Evolutionary conservation across 2,113 vertebrate genomes (phyloP).

Genomic region (Paradoxurus hermaphroditus): DNA sequence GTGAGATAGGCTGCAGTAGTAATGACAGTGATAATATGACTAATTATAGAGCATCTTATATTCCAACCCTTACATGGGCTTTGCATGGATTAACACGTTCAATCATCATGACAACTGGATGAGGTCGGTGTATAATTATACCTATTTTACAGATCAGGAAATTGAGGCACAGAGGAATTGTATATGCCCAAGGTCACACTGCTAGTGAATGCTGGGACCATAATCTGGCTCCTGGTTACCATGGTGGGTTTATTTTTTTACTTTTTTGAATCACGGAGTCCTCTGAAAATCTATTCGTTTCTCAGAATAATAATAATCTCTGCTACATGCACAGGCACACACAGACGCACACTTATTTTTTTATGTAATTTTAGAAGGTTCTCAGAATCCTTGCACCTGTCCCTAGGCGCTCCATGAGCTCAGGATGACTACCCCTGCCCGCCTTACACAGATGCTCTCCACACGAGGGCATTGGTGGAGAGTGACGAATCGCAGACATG

Average conservation of each 20-base stretch:
- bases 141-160: neutral
- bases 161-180: neutral
- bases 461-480: neutral
- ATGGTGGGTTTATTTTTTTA: neutral
- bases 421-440: neutral
- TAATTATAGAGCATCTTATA: neutral
- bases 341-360: neutral
- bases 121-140: neutral
- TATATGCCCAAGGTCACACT: neutral
- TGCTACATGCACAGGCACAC: too few relatives aligned
- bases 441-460: neutral
- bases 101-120: neutral
- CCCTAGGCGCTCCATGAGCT: neutral
- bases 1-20: neutral
- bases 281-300: neutral
- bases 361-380: neutral
- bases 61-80: neutral
- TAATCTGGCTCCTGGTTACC: neutral
- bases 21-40: neutral
- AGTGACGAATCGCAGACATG: neutral
- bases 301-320: neutral
- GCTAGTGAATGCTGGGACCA: neutral
- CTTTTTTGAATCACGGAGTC: neutral
- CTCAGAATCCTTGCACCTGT: neutral
- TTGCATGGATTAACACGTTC: neutral